Evolutionary conservation across 2,888 invertebrate species (phyloP).

Genomic region (Tanytarsus gracilentus): DNA sequence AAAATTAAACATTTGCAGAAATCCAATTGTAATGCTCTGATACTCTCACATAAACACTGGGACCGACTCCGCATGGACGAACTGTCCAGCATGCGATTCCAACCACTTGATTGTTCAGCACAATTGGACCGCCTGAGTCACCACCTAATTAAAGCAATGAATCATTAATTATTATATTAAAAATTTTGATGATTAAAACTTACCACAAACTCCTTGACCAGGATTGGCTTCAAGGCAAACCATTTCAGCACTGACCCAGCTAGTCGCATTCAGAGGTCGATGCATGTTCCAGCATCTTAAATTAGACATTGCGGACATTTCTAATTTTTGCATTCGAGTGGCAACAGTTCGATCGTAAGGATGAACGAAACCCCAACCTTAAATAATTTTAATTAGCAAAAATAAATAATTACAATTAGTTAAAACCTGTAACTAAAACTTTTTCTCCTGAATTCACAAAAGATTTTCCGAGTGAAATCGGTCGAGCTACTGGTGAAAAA

Average conservation of each 20-base stretch:
- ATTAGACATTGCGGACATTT: neutral
- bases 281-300: neutral
- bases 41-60: neutral
- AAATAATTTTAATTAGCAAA: neutral
- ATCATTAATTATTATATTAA: neutral
- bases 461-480: neutral
- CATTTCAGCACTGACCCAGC: neutral
- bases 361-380: neutral
- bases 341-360: neutral
- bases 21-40: neutral
- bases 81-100: neutral
- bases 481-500: neutral
- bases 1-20: neutral
- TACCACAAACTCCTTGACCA: neutral
- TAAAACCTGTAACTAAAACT: neutral
- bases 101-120: neutral
- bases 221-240: neutral
- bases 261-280: too few species aligned
- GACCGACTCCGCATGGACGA: neutral
- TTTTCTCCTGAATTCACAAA: neutral
- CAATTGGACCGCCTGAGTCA: conserved; percentile 7
- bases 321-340: neutral
- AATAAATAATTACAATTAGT: neutral
- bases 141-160: neutral
- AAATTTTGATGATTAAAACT: neutral